Percentiles rank a stretch among this genome's conserved stretches.
These are phyloP conservation scores for Donacobius atricapilla DNA, from an alignment of 2,113 vertebrate species.

Conservation along the genomic window DNA sequence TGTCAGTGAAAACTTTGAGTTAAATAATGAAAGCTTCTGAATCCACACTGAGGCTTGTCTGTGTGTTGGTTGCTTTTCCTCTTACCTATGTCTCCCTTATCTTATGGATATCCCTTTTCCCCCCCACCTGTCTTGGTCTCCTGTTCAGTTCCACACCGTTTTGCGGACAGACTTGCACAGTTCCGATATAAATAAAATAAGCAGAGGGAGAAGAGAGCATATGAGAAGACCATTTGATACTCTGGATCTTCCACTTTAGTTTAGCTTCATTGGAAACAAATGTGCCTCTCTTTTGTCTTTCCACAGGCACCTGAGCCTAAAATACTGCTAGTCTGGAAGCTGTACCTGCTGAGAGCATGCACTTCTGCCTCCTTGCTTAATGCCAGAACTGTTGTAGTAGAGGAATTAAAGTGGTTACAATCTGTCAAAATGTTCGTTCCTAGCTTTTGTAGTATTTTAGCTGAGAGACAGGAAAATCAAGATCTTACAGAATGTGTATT, in stretches of 20 bases:
- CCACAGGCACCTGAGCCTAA: not conserved
- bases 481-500: not conserved
- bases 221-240: not conserved
- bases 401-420: not conserved
- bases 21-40: not conserved
- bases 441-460: not conserved
- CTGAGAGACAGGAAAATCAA: not conserved
- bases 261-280: not conserved
- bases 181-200: slow-evolving; percentile 40
- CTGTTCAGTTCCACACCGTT: not conserved
- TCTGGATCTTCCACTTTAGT: not conserved
- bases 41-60: not conserved
- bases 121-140: not conserved
- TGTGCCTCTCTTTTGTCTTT: not conserved
- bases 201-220: not conserved
- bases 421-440: not conserved
- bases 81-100: not conserved
- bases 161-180: slow-evolving; percentile 21
- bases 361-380: not conserved
- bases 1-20: not conserved
- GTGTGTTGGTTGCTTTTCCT: not conserved
- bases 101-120: not conserved
- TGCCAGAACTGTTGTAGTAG: not conserved
- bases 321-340: not conserved
- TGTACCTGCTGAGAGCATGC: not conserved